These are phyloP conservation scores for Gephyroberyx darwinii DNA, from an alignment of 2,797 vertebrate species.

Conservation along the genomic window DNA sequence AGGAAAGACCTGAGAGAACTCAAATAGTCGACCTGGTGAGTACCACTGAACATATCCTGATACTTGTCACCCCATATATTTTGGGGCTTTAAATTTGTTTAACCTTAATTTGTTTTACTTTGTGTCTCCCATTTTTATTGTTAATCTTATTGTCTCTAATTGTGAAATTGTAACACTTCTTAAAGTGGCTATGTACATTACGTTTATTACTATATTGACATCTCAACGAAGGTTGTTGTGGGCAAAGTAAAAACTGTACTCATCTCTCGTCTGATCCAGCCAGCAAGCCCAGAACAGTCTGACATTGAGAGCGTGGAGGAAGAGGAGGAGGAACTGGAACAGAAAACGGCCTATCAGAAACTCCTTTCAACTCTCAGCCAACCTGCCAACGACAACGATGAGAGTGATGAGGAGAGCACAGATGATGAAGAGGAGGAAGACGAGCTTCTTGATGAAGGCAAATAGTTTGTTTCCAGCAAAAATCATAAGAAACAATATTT, in stretches of 20 bases:
- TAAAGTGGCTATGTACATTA: too few species aligned
- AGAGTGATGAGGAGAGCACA: slow-evolving; percentile 81
- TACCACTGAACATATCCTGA: not conserved
- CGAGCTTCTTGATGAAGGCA: slow-evolving; percentile 71
- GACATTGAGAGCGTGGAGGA: slow-evolving; percentile 68
- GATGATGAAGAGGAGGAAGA: slow-evolving; percentile 68
- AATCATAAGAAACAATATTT: not conserved
- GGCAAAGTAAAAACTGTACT: not conserved
- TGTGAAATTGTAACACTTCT: too few species aligned
- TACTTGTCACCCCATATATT: not conserved
- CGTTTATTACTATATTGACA: too few species aligned
- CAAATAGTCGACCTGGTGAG: slow-evolving; percentile 89
- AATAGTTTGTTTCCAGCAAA: not conserved
- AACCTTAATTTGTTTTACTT: too few species aligned
- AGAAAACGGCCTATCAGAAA: slow-evolving; percentile 87
- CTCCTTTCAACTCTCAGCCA: slow-evolving; percentile 88
- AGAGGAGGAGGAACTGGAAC: slow-evolving; percentile 83
- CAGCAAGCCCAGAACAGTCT: slow-evolving; percentile 83
- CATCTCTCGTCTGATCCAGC: slow-evolving; percentile 68
- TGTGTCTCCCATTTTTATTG: too few species aligned
- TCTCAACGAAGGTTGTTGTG: too few species aligned
- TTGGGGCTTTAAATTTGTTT: too few species aligned
- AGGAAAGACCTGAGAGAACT: slow-evolving; percentile 80
- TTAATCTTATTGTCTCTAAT: too few species aligned
- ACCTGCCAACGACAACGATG: slow-evolving; percentile 57